Base-by-base conservation (phyloP, 2,113 vertebrate genomes). In the Salvelinus fontinalis region DNA sequence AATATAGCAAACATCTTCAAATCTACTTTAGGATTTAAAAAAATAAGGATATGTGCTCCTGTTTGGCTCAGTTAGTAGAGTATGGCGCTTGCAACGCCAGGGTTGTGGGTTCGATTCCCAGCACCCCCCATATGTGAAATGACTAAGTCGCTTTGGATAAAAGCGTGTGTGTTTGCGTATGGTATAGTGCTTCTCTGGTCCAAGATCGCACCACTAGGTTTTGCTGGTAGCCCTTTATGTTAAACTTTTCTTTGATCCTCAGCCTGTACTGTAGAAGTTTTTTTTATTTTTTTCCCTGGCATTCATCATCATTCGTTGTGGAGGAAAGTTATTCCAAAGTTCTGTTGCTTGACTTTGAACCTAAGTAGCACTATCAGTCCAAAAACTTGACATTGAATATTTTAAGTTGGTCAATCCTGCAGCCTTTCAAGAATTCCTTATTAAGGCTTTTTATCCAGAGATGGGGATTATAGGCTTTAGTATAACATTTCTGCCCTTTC, bases 381-480 rank as follows among this genome's bases (percentile, higher is more conserved):
- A 59, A 48, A 31, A 79, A 80, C 81, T 74, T 87, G 85, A 88
- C 83, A 78, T 83, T 82, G 75, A 88, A 86, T 89, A 83, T 88
- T 87, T 86, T 77, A 88, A 90, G 24, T 83, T 87, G 73, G 83
- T 76, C 83, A 86, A 81, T 89, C 74, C 74, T 24, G 27, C 73
- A 81, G 79, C 74, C 83, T 83, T 86, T 90, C 75, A 90, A 84
- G 77, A 89, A 90, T 82, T 86, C 65, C 75, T 82, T 87, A 87
- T 84, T 86, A 89, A 87, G 81, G 80, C 74, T 57, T 84, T 86
- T 84, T 83, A 83, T 85, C 80, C 75, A 84, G 86, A 86, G 89
- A 85, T 84, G 80, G 70, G 80, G 81, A 88, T 92, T 88, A 89
- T 75, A 76, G 81, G 83, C 76, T 90, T 91, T 83, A 85, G 79